A percentile compares a stretch with the other conserved stretches of the same genome.
phyloP scores from a whole-genome alignment of 1,140 invertebrate genomes.

The Trialeurodes vaporariorum region DNA sequence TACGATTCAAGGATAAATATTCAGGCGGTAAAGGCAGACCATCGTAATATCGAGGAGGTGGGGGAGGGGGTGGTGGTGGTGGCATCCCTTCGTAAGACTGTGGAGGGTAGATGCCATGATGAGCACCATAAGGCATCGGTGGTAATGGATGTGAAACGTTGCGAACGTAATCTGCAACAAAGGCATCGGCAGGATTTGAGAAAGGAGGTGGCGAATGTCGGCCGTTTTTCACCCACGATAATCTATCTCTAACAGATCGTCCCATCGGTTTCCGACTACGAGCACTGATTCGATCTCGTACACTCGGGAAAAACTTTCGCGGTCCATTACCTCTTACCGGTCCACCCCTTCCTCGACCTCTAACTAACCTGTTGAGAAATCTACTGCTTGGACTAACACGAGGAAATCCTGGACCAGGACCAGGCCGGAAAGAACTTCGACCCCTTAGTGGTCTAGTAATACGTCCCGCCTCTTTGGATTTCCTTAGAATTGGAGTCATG shows the following conservation, averaged over 20 bases:
- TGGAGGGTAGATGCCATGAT: conserved; percentile 6
- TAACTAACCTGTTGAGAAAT: conserved; percentile 9
- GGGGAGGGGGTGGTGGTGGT: conserved; percentile 13
- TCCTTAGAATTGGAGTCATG: conserved; percentile 75
- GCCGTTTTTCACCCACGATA: not conserved
- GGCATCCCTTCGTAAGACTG: conserved; percentile 11
- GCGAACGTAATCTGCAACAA: not conserved
- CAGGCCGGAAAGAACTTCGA: conserved; percentile 1
- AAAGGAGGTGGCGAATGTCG: not conserved
- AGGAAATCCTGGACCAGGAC: not conserved
- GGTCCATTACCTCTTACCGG: conserved; percentile 9
- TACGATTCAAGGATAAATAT: not conserved
- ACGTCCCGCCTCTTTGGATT: conserved; percentile 63
- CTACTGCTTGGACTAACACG: conserved; percentile 4
- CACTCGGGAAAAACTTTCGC: conserved; percentile 4
- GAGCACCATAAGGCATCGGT: conserved; percentile 4
- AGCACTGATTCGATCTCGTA: not conserved
- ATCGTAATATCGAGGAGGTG: conserved; percentile 16
- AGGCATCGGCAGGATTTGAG: not conserved
- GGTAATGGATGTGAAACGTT: not conserved
- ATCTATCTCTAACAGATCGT: not conserved
- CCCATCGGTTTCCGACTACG: not conserved
- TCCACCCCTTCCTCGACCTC: conserved; percentile 8
- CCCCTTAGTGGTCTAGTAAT: not conserved
- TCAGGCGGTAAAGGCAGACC: conserved; percentile 6